Base-by-base conservation (phyloP, 2,113 vertebrate species). In the Pluvianellus socialis region DNA sequence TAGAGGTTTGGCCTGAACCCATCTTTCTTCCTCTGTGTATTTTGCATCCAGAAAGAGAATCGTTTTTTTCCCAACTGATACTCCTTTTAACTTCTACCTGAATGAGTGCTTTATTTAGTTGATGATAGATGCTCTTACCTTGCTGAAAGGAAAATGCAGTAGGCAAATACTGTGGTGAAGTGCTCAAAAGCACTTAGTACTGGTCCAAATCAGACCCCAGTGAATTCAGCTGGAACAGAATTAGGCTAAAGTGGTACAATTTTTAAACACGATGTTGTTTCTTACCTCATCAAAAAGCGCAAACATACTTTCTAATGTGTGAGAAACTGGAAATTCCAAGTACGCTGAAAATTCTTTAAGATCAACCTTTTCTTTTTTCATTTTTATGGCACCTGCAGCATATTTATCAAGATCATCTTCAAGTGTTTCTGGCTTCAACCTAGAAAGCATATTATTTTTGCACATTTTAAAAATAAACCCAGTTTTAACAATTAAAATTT, bases 201-300 rank as follows among this genome's bases (percentile, higher is more conserved):
- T n/a, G 56, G 27, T 47, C 33, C 9, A 50, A 72, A 67, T 40
- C 30, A 62, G 32, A 53, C 24, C 11, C 26, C n/a, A 21, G 19
- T 19, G 44, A 66, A 70, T 45, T 50, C 8, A 80, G 12, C 1
- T 47, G 18, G 65, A 90, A 59, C 10, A 74, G 33, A 72, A 71
- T 10, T 6, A n/a, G 59, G 63, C 38, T 67, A 47, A 58, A 62
- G 30, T 3, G 4, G 18, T 35, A 56, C 5, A 33, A 3, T 19
- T 87, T 42, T 72, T 16, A 32, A 61, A 72, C 4, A 32, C 27
- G 7, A 5, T 35, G 24, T 11, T 81, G 14, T 55, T 72, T 55
- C 97, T 97, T 96, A 99, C 99, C 99, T 99, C 99, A 11, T 99
- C 99, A 90, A 99, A 99, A 90, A 99, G 99, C 2, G 98, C 94